A percentile compares a stretch with the other conserved stretches of the same genome.
phyloP scores from a whole-genome alignment of 2,113 vertebrate species.

The Cynoglossus semilaevis region DNA sequence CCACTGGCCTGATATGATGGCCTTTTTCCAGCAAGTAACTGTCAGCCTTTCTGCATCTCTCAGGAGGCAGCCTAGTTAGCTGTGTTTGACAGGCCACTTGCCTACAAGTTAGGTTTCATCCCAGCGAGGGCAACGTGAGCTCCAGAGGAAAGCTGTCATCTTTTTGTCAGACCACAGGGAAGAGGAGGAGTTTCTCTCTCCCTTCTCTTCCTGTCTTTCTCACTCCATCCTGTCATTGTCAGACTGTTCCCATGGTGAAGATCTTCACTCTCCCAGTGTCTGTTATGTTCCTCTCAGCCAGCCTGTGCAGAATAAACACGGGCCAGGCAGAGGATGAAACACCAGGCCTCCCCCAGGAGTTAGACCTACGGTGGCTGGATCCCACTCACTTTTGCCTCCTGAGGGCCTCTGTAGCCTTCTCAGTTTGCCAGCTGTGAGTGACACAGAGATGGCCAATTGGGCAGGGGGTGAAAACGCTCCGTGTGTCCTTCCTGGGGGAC shows the following conservation, averaged over 20 bases:
- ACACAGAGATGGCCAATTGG: constrained; percentile 50
- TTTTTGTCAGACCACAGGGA: constrained; percentile 66
- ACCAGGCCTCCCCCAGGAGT: constrained; percentile 47
- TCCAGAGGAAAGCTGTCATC: constrained; percentile 75
- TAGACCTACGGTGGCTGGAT: constrained; percentile 29
- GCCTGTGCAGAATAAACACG: constrained; percentile 65
- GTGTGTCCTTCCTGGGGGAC: constrained; percentile 60
- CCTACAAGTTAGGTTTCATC: constrained; percentile 65
- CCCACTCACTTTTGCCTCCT: constrained; percentile 50
- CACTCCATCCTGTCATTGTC: constrained; percentile 48
- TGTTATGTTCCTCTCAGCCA: constrained; percentile 56
- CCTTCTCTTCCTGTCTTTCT: constrained; percentile 16
- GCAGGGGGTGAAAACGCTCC: constrained; percentile 55
- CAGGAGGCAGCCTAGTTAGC: constrained; percentile 71
- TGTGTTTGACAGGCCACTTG: constrained; percentile 66
- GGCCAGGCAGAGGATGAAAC: constrained; percentile 61
- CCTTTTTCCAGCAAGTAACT: constrained; percentile 74
- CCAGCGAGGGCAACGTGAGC: constrained; percentile 57
- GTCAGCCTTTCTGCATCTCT: constrained; percentile 72
- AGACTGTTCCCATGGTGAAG: constrained; percentile 66
- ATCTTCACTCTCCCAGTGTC: constrained; percentile 64
- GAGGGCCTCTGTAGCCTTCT: constrained; percentile 53
- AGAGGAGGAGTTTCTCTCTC: constrained; percentile 49
- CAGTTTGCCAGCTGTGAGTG: constrained; percentile 48
- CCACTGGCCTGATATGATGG: constrained; percentile 63